These are phyloP conservation scores for Caenorhabditis panamensis DNA, from an alignment of 2,888 invertebrate genomes.

Conservation along the genomic window DNA sequence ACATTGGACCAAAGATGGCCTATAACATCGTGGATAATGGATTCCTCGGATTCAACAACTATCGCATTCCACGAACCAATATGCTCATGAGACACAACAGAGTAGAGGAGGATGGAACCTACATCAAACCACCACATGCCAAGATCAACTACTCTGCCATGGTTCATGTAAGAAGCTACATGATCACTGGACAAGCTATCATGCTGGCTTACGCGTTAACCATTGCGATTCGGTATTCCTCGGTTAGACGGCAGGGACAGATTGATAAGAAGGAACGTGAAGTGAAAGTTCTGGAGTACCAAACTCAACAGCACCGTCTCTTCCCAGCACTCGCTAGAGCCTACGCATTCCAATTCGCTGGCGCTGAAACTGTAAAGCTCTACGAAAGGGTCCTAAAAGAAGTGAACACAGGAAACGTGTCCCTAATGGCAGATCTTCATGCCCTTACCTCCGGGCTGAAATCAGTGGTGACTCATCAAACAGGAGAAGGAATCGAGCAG, in stretches of 20 bases:
- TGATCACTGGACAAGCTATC: conserved; percentile 83
- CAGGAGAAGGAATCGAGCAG: conserved; percentile 86
- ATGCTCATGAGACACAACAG: conserved; percentile 94
- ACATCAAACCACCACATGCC: conserved; percentile 88
- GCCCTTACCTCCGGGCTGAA: conserved; percentile 94
- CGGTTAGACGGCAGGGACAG: conserved; percentile 92
- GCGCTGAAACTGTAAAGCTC: conserved; percentile 66
- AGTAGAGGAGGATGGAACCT: conserved; percentile 87
- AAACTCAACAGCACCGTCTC: too few species aligned
- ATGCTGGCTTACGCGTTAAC: conserved; percentile 90
- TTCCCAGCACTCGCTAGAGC: conserved; percentile 88
- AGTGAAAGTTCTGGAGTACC: conserved; percentile 94
- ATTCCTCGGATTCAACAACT: conserved; percentile 90
- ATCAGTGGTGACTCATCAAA: conserved; percentile 88
- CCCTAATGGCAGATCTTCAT: conserved; percentile 86
- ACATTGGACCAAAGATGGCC: conserved; percentile 94
- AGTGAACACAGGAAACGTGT: conserved; percentile 54
- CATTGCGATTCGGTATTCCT: conserved; percentile 92
- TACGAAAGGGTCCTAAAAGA: conserved; percentile 59
- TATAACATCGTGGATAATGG: conserved; percentile 95
- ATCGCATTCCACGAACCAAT: conserved; percentile 90
- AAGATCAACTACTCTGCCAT: conserved; percentile 93
- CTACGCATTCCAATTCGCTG: conserved; percentile 87
- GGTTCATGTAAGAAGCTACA: conserved; percentile 84
- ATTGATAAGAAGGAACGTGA: conserved; percentile 89